phyloP scores from a whole-genome alignment of 2,113 vertebrate genomes.

The Clarias batrachus region DNA sequence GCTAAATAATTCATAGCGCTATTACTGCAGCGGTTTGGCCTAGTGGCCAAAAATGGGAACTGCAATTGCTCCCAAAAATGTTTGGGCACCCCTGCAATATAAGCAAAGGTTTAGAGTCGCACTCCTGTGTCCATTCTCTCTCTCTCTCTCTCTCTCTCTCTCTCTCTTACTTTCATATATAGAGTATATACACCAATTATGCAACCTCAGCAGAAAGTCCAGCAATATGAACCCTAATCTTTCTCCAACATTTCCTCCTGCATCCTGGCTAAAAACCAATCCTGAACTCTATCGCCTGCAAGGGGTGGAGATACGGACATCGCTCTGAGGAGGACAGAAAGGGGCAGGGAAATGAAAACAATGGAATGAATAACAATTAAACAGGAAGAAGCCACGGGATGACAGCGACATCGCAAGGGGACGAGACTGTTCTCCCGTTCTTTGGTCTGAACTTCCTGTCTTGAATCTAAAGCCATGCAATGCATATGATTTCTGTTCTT shows the following conservation, averaged over 20 bases:
- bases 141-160: not conserved
- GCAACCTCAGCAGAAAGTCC: constrained; percentile 40
- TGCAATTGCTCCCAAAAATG: not conserved
- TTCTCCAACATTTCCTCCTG: constrained; percentile 14
- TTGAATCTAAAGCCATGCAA: constrained; percentile 79
- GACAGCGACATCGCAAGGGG: constrained; percentile 44
- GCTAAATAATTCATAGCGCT: not conserved
- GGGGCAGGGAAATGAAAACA: constrained; percentile 38
- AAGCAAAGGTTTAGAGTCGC: constrained; percentile 45
- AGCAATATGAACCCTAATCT: constrained; percentile 40
- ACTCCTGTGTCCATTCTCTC: constrained; percentile 26
- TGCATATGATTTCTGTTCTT: constrained; percentile 65
- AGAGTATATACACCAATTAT: constrained; percentile 24
- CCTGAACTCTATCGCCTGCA: not conserved
- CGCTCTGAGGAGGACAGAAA: constrained; percentile 26
- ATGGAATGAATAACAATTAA: constrained; percentile 43
- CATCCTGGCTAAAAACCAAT: constrained; percentile 16
- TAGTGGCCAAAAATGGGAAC: not conserved
- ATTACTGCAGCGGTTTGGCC: not conserved
- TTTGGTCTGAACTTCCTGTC: constrained; percentile 63
- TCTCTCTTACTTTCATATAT: not conserved
- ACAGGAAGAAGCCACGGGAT: constrained; percentile 48
- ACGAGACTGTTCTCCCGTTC: constrained; percentile 40
- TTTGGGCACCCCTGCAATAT: constrained; percentile 31
- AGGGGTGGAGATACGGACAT: constrained; percentile 32